Conservation (phyloP, 2,888 invertebrate species). For the Ochropleura plecta region DNA sequence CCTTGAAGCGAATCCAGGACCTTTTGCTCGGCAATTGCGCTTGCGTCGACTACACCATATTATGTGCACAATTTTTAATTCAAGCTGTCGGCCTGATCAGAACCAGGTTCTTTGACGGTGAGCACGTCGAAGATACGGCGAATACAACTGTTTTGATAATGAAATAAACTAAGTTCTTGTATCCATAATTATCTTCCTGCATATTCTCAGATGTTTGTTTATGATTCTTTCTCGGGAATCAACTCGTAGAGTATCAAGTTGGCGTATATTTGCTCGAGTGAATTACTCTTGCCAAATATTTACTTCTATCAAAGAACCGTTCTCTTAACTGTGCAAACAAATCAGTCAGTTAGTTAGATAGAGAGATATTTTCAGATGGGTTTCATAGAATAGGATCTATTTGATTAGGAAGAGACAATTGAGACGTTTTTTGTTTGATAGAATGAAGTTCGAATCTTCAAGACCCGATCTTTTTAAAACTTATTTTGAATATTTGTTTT, state of each 20-base stretch:
- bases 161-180: not conserved
- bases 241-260: slow-evolving; percentile 2
- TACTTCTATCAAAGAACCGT: slow-evolving; percentile 28
- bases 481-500: too few species aligned
- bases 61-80: too few species aligned
- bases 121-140: too few species aligned
- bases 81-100: too few species aligned
- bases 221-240: slow-evolving; percentile 25
- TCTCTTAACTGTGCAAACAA: slow-evolving; percentile 28
- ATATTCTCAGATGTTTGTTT: slow-evolving; percentile 27
- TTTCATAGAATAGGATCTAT: slow-evolving; percentile 6
- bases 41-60: too few species aligned
- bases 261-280: slow-evolving; percentile 26
- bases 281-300: slow-evolving; percentile 38
- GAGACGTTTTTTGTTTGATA: not conserved
- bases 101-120: too few species aligned
- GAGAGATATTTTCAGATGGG: slow-evolving; percentile 1
- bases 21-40: too few species aligned
- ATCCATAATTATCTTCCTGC: slow-evolving; percentile 28
- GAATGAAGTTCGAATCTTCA: not conserved
- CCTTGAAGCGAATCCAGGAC: too few species aligned
- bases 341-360: slow-evolving; percentile 1
- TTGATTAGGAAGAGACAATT: slow-evolving; percentile 20
- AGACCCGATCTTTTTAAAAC: not conserved
- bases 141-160: too few species aligned